phyloP scores from a whole-genome alignment of 2,888 invertebrate genomes.

The Nemapogon koenigi region DNA sequence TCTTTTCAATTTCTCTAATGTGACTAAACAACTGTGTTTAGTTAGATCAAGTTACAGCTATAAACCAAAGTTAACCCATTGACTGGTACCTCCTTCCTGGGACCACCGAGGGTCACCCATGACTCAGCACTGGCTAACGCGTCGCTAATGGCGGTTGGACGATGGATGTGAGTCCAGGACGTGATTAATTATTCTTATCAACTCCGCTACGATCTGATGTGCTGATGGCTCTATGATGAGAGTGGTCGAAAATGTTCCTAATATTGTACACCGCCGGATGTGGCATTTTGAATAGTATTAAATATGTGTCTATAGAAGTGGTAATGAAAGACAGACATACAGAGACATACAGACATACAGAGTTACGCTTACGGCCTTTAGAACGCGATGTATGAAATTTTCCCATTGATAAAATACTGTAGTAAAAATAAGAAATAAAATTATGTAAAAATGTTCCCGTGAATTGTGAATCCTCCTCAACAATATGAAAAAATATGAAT shows the following conservation, averaged over 20 bases:
- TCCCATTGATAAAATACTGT: too few species aligned
- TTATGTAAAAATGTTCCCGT: too few species aligned
- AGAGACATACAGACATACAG: too few species aligned
- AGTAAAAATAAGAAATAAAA: too few species aligned
- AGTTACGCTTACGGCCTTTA: too few species aligned
- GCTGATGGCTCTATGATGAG: conserved; percentile 56
- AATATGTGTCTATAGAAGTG: not conserved
- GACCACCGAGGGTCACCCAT: conserved; percentile 22
- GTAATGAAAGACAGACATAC: too few species aligned
- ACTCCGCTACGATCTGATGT: conserved; percentile 25
- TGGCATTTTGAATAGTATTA: conserved; percentile 5
- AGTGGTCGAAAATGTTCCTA: conserved; percentile 19
- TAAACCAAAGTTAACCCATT: conserved; percentile 6
- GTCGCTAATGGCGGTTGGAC: conserved; percentile 26
- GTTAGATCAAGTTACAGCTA: not conserved
- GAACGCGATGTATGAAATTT: too few species aligned
- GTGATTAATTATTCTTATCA: conserved; percentile 59
- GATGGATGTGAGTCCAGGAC: not conserved
- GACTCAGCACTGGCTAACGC: conserved; percentile 37
- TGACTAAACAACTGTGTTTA: too few species aligned
- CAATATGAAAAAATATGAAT: too few species aligned
- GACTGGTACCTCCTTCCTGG: conserved; percentile 3
- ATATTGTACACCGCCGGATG: conserved; percentile 16
- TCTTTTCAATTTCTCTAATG: too few species aligned
- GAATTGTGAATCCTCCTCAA: too few species aligned